These are phyloP conservation scores for Acanthurus tractus DNA, from an alignment of 2,797 vertebrate species.

Conservation along the genomic window DNA sequence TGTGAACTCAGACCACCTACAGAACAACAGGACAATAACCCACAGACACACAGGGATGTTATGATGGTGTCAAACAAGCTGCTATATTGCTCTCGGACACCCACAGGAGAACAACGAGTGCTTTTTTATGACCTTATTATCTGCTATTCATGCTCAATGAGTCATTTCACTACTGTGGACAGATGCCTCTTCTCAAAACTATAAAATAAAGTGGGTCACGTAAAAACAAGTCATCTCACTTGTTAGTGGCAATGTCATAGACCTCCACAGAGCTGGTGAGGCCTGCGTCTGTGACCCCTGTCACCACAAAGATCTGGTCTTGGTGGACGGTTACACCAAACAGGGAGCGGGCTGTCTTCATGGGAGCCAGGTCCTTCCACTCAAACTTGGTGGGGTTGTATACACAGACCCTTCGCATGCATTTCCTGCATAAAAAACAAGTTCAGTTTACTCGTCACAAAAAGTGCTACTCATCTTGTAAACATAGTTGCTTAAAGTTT, in stretches of 20 bases:
- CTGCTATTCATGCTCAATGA: conserved; percentile 20
- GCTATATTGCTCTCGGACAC: conserved; percentile 20
- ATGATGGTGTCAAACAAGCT: conserved; percentile 32
- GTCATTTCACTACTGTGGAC: conserved; percentile 49
- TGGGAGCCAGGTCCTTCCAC: conserved; percentile 94
- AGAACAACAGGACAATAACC: conserved; percentile 32
- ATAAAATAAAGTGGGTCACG: conserved; percentile 23
- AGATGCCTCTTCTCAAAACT: conserved; percentile 20
- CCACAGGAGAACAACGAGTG: not conserved
- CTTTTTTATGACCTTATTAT: conserved; percentile 54
- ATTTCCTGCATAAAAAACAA: conserved; percentile 86
- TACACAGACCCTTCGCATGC: conserved; percentile 89
- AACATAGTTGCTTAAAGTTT: not conserved
- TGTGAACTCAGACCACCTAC: conserved; percentile 93
- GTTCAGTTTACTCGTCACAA: not conserved
- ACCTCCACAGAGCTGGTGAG: conserved; percentile 92
- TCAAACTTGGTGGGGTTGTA: conserved; percentile 96
- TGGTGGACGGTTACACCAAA: conserved; percentile 90
- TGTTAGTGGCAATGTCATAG: conserved; percentile 91
- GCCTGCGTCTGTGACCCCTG: conserved; percentile 93
- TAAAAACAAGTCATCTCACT: conserved; percentile 79
- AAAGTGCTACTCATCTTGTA: not conserved
- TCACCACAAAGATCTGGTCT: conserved; percentile 90
- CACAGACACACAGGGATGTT: conserved; percentile 21
- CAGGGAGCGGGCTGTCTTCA: conserved; percentile 93